phyloP scores from a whole-genome alignment of 2,888 invertebrate genomes.

The Drosophila mettleri region DNA sequence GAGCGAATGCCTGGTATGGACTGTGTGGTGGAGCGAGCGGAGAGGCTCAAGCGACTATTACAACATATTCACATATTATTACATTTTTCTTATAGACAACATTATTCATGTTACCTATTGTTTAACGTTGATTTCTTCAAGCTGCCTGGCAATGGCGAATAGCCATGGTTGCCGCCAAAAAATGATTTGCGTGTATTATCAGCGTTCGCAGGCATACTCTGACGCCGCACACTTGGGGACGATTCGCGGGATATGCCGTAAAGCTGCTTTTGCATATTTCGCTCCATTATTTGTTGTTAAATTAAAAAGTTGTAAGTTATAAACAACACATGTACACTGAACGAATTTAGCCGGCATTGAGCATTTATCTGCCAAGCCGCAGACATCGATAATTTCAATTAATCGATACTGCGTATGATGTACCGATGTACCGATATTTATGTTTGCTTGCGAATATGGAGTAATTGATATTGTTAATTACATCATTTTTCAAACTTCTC shows the following conservation, averaged over 20 bases:
- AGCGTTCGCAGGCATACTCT: slow-evolving; percentile 63
- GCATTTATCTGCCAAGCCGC: neutral
- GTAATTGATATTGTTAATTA: too few species aligned
- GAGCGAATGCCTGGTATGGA: slow-evolving; percentile 92
- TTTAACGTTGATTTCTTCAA: slow-evolving; percentile 71
- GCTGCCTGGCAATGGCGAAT: slow-evolving; percentile 35
- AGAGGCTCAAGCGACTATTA: slow-evolving; percentile 86
- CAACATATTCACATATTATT: neutral
- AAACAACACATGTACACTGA: slow-evolving; percentile 53
- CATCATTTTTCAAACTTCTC: neutral
- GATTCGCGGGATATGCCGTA: slow-evolving; percentile 72
- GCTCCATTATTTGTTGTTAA: slow-evolving; percentile 37
- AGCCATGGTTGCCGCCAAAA: slow-evolving; percentile 62
- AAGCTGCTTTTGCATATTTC: slow-evolving; percentile 74
- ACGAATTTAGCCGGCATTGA: slow-evolving; percentile 46
- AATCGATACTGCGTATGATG: neutral
- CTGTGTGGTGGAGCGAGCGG: slow-evolving; percentile 88
- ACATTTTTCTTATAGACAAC: neutral
- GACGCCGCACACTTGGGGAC: slow-evolving; percentile 67
- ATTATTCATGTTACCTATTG: slow-evolving; percentile 64
- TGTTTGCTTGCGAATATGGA: neutral
- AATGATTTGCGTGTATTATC: slow-evolving; percentile 74
- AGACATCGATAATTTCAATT: slow-evolving; percentile 6
- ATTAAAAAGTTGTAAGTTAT: slow-evolving; percentile 19
- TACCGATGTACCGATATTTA: neutral